phyloP scores from a whole-genome alignment of 2,113 vertebrate genomes.

The Meriones unguiculatus region DNA sequence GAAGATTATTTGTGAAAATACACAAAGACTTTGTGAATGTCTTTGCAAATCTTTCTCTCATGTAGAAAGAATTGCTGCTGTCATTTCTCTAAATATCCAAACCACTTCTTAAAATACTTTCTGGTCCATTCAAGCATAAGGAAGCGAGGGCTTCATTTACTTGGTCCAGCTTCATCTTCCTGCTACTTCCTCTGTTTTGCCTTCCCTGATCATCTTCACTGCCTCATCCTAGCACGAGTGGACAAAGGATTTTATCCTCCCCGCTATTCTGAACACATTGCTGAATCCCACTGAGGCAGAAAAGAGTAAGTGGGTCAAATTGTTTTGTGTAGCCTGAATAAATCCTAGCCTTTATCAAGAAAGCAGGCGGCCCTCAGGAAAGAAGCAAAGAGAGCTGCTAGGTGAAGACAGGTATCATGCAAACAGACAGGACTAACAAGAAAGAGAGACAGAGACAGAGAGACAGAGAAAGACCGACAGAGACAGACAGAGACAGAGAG shows the following conservation, averaged over 20 bases:
- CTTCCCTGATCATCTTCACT: neutral
- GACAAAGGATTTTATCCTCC: neutral
- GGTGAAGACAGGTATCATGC: neutral
- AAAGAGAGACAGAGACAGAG: neutral
- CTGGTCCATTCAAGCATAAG: neutral
- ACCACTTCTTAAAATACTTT: neutral
- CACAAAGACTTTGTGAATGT: neutral
- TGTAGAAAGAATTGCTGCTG: neutral
- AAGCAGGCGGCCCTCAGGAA: neutral
- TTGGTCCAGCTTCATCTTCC: neutral
- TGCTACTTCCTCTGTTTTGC: neutral
- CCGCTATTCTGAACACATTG: neutral
- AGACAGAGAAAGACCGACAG: neutral
- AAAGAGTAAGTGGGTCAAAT: conserved; percentile 47
- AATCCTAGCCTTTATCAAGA: neutral
- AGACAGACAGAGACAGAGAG: neutral
- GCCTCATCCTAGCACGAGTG: neutral
- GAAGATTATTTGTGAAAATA: conserved; percentile 43
- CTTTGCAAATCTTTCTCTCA: neutral
- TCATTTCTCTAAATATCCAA: conserved; percentile 23
- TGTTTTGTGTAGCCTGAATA: conserved; percentile 7
- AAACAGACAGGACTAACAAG: neutral
- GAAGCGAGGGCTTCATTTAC: neutral
- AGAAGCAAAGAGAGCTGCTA: neutral
- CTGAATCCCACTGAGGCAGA: conserved; percentile 21